Conservation (phyloP, 2,797 vertebrate species). For the Pipistrellus pygmaeus region DNA sequence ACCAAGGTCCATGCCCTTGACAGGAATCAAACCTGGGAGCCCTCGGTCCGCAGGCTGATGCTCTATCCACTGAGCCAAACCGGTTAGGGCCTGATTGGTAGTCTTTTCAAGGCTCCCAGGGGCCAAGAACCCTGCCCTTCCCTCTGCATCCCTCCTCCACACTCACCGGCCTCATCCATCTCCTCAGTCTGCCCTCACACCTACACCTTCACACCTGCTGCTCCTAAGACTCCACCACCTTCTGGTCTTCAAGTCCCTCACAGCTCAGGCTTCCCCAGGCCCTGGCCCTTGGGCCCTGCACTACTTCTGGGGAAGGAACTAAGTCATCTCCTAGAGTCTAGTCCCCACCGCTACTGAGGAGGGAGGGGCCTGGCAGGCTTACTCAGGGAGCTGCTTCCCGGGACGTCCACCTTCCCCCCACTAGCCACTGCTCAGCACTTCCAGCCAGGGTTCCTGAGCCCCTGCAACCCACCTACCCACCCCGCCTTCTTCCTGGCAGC, state of each 20-base stretch:
- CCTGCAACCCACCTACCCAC: neutral
- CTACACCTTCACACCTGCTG: neutral
- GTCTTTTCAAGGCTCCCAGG: neutral
- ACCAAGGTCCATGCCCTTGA: too few species aligned
- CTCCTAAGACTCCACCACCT: neutral
- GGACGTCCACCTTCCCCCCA: neutral
- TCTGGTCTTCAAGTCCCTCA: neutral
- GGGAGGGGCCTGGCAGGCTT: too few species aligned
- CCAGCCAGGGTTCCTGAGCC: neutral
- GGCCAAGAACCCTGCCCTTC: neutral
- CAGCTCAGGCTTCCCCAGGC: neutral
- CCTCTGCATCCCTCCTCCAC: neutral
- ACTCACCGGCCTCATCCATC: neutral
- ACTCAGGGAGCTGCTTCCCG: neutral
- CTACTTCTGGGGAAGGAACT: neutral
- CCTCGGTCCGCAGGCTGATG: too few species aligned
- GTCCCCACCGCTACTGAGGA: neutral
- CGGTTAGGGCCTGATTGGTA: too few species aligned
- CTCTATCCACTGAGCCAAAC: too few species aligned
- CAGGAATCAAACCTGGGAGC: too few species aligned
- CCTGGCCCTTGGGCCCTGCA: neutral
- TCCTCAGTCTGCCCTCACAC: neutral
- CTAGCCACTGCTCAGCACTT: neutral
- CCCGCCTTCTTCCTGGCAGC: neutral
- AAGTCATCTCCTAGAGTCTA: neutral